Conservation (phyloP, 2,797 vertebrate genomes). For the Cirrhinus molitorella region DNA sequence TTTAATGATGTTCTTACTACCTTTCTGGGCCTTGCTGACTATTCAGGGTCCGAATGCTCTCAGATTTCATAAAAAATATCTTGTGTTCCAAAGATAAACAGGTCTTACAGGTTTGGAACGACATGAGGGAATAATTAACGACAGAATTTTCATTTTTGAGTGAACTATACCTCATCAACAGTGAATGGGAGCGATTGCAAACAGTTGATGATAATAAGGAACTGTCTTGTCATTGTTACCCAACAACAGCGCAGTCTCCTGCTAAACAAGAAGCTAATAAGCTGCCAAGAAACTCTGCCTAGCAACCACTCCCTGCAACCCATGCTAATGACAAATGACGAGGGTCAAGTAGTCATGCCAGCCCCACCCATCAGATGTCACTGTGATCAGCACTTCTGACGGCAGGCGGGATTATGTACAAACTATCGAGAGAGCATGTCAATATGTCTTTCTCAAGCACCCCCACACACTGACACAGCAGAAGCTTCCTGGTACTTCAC, state of each 20-base stretch:
- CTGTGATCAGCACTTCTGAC: conserved; percentile 66
- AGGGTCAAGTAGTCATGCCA: conserved; percentile 54
- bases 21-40: too few species aligned
- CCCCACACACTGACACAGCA: conserved; percentile 46
- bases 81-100: too few species aligned
- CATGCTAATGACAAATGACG: conserved; percentile 70
- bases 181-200: not conserved
- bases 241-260: conserved; percentile 64
- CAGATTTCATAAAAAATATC: too few species aligned
- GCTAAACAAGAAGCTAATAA: conserved; percentile 81
- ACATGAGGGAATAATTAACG: too few species aligned
- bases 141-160: too few species aligned
- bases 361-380: conserved; percentile 41
- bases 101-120: too few species aligned
- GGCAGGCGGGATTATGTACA: conserved; percentile 78
- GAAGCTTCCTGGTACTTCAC: conserved; percentile 55
- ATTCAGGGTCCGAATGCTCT: too few species aligned
- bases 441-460: conserved; percentile 65
- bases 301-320: conserved; percentile 74
- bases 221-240: conserved; percentile 57
- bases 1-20: too few species aligned
- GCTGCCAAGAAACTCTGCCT: conserved; percentile 74
- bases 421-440: conserved; percentile 79
- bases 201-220: not conserved
- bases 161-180: not conserved